Base-by-base conservation (phyloP, 2,888 invertebrate genomes). In the Heliconius sara region DNA sequence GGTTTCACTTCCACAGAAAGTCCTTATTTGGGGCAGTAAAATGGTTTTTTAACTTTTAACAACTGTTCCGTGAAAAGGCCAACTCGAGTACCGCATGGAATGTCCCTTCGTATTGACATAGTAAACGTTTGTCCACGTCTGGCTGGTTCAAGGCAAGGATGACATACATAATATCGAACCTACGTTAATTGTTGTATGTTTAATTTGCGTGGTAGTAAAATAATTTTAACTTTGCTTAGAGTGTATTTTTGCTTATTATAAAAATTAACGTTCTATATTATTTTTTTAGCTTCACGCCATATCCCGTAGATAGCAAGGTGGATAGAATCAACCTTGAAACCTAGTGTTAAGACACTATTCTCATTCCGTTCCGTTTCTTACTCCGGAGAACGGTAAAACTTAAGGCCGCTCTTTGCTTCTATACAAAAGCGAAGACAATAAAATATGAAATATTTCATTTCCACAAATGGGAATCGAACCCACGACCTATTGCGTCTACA, bases 1-100 rank as follows among this genome's bases (percentile, higher is more conserved):
- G 70, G 70, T 43, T 43, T 70, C 6, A 70, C 19, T 47, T 13
- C 25, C 43, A 16, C 16, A 9, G 25, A 70, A 52, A 52, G 19
- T 52, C 70, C 43, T 25, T 70, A 43, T 43, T 70, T 70, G 25
- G 39, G 43, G 43, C 43, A 25, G 70, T 43, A n/a, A 39, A 43
- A 68, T 68, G 68, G 34, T 34, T 39, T 70, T 68, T 70, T 43
- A 43, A 43, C 43, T 70, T 70, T 43, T 70, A 70, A 70, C 43
- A 43, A 43, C 43, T n/a, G 16, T 70, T 43, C 43, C 68, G 25
- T 68, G n/a, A 43, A 47, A 70, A 70, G 70, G 70, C 68, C 39
- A 67, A 10, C 67, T 22, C 22, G 22, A 67, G 39, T 67, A 12
- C 67, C 67, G n/a, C n/a, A 43, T 68, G 68, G 68, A 13, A 68